Conservation (phyloP, 2,113 vertebrate species). For the Triplophysa tibetana region DNA sequence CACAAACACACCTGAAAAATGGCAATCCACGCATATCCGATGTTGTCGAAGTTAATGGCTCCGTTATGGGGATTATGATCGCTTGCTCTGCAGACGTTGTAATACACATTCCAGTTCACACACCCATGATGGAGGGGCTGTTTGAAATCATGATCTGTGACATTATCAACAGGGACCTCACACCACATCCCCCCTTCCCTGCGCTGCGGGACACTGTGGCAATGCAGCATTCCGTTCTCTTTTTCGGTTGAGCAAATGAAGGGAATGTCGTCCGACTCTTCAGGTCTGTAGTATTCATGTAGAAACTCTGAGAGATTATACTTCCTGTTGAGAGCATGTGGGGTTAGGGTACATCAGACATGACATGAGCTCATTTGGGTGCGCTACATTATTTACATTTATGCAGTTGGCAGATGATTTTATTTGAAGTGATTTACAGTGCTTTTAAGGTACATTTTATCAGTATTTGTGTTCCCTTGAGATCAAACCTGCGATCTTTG, state of each 20-base stretch:
- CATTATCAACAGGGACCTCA: conserved; percentile 70
- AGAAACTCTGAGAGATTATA: conserved; percentile 86
- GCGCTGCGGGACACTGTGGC: conserved; percentile 84
- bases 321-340: conserved; percentile 68
- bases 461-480: too few relatives aligned
- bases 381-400: neutral
- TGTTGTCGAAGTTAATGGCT: conserved; percentile 97
- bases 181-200: conserved; percentile 82
- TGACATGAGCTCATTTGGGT: neutral
- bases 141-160: conserved; percentile 2
- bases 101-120: conserved; percentile 96
- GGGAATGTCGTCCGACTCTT: conserved; percentile 87
- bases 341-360: neutral
- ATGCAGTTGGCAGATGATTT: neutral
- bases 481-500: too few relatives aligned
- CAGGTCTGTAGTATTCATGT: conserved; percentile 84
- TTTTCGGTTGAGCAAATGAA: conserved; percentile 92
- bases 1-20: conserved; percentile 89
- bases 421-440: too few relatives aligned
- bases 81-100: conserved; percentile 87
- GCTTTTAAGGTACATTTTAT: too few relatives aligned
- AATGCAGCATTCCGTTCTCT: conserved; percentile 94
- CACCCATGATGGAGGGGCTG: conserved; percentile 70
- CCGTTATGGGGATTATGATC: conserved; percentile 94
- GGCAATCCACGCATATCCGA: conserved; percentile 97